phyloP scores from a whole-genome alignment of 2,797 vertebrate genomes.

The Acestrorhynchus altus region DNA sequence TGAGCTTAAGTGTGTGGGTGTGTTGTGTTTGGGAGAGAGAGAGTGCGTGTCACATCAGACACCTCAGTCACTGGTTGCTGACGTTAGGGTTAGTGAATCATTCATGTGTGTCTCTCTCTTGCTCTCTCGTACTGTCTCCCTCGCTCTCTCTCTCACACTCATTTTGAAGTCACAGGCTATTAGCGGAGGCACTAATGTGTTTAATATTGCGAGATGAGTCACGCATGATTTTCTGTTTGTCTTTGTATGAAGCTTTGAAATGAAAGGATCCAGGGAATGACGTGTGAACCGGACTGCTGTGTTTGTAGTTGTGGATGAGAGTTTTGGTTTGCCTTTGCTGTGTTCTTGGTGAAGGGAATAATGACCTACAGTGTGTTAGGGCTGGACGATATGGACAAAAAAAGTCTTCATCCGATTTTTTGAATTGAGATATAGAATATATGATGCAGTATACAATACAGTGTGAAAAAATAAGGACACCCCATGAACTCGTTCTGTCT shows the following conservation, averaged over 20 bases:
- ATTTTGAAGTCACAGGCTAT: slow-evolving; percentile 1
- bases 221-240: neutral
- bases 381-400: too few relatives aligned
- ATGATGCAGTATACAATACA: too few relatives aligned
- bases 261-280: neutral
- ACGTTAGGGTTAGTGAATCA: slow-evolving; percentile 53
- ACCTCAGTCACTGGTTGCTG: slow-evolving; percentile 51
- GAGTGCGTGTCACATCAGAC: slow-evolving; percentile 39
- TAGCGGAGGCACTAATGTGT: neutral
- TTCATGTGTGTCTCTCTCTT: neutral
- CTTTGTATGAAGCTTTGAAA: neutral
- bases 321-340: slow-evolving; percentile 1
- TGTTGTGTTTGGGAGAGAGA: slow-evolving; percentile 26
- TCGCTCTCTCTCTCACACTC: neutral
- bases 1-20: neutral
- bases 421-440: too few relatives aligned
- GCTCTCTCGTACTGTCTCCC: neutral
- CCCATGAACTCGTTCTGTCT: too few relatives aligned
- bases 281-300: neutral
- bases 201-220: slow-evolving; percentile 5
- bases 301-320: slow-evolving; percentile 15
- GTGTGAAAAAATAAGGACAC: too few relatives aligned
- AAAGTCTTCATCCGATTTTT: too few relatives aligned
- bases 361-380: too few relatives aligned
- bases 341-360: neutral